A percentile compares a stretch with the other conserved stretches of the same genome.
phyloP scores from a whole-genome alignment of 2,888 invertebrate genomes.

The Tetanocera ferruginea region DNA sequence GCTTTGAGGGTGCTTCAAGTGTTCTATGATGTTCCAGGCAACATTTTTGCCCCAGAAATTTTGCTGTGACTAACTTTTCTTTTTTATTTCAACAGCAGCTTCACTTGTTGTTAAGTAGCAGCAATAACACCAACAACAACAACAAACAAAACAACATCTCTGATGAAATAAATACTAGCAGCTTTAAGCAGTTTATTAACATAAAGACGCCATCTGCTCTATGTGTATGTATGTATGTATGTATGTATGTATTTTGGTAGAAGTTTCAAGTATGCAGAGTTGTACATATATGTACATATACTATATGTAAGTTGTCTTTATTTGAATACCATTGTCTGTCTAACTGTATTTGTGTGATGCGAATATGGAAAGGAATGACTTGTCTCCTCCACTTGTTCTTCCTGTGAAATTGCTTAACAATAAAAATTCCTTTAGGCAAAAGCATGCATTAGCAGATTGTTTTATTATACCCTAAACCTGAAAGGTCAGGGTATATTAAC shows the following conservation, averaged over 20 bases:
- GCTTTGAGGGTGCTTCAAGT: neutral
- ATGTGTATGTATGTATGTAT: neutral
- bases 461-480: too few relatives aligned
- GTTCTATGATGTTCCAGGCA: neutral
- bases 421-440: conserved; percentile 1
- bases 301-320: too few relatives aligned
- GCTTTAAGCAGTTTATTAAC: conserved; percentile 4
- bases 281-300: too few relatives aligned
- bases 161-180: neutral
- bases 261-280: too few relatives aligned
- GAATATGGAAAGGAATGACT: neutral
- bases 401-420: neutral
- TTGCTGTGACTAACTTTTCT: neutral
- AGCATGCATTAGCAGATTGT: conserved; percentile 21
- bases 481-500: too few relatives aligned
- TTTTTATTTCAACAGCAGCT: neutral
- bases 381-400: neutral
- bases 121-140: neutral
- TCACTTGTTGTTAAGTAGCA: neutral
- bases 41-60: neutral
- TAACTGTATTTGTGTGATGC: neutral
- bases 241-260: neutral
- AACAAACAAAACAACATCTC: neutral
- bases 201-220: neutral
- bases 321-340: neutral